Evolutionary conservation across 2,888 invertebrate species (phyloP).

Genomic region (Prenolepis imparis): DNA sequence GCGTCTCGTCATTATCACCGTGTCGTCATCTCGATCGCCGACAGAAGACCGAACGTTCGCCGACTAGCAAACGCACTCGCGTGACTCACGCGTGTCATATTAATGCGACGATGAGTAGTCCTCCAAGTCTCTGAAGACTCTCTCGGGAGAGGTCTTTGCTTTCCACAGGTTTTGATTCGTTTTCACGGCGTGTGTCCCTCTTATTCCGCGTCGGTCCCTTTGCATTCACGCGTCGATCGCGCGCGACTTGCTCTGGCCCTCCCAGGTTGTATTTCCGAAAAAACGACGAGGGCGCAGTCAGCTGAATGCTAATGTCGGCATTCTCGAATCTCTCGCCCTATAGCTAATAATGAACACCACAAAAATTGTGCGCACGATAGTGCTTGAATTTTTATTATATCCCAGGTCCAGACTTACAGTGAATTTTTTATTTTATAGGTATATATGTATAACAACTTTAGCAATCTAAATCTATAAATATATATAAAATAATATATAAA

Average conservation of each 20-base stretch:
- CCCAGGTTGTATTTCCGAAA: conserved; percentile 74
- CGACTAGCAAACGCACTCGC: conserved; percentile 72
- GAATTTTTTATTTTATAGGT: neutral
- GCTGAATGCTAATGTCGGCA: conserved; percentile 64
- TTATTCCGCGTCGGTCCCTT: conserved; percentile 56
- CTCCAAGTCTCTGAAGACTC: conserved; percentile 27
- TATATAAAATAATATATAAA: too few relatives aligned
- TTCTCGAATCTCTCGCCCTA: conserved; percentile 20
- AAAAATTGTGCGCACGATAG: neutral
- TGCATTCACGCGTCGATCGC: conserved; percentile 61
- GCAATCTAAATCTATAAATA: too few relatives aligned
- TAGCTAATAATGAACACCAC: neutral
- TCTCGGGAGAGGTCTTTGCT: conserved; percentile 10
- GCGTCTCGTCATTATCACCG: conserved; percentile 60
- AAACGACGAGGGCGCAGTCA: conserved; percentile 38
- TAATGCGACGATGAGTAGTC: conserved; percentile 47
- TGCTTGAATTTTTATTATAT: neutral
- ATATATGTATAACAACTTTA: neutral
- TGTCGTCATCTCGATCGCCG: conserved; percentile 70
- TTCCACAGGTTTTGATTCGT: conserved; percentile 51
- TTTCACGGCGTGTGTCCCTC: conserved; percentile 51
- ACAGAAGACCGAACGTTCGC: conserved; percentile 59
- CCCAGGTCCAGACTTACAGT: neutral
- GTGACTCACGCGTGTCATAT: conserved; percentile 72
- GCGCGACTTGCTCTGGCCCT: conserved; percentile 57